phyloP scores from a whole-genome alignment of 2,797 vertebrate genomes.

The Diplodus sargus region DNA sequence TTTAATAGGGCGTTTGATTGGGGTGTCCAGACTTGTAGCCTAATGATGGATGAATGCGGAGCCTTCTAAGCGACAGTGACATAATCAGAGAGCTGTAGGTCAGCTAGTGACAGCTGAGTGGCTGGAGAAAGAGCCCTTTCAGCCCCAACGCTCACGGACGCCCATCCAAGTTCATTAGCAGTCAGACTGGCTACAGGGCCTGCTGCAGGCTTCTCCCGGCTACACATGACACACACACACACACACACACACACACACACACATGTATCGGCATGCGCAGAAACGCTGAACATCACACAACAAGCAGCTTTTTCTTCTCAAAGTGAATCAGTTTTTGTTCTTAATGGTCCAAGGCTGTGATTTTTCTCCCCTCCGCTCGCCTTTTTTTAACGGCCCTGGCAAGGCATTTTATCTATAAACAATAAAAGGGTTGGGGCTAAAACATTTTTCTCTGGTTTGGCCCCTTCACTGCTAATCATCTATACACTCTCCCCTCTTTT shows the following conservation, averaged over 20 bases:
- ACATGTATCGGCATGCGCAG: conserved; percentile 62
- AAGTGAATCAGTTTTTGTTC: conserved; percentile 72
- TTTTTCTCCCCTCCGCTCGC: conserved; percentile 67
- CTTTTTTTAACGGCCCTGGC: conserved; percentile 74
- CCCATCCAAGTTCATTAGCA: conserved; percentile 83
- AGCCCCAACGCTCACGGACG: conserved; percentile 66
- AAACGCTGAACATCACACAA: conserved; percentile 69
- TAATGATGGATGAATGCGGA: conserved; percentile 78
- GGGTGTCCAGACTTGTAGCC: conserved; percentile 70
- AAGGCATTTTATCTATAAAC: conserved; percentile 81
- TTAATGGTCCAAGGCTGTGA: conserved; percentile 68
- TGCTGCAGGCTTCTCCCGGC: conserved; percentile 69
- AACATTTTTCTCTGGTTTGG: conserved; percentile 82
- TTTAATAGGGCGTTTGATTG: conserved; percentile 78
- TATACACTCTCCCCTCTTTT: conserved; percentile 78
- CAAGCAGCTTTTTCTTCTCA: conserved; percentile 74
- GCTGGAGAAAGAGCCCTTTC: conserved; percentile 81
- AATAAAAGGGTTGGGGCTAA: conserved; percentile 74
- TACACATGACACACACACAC: conserved; percentile 54
- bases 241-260: conserved; percentile 62
- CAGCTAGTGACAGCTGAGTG: conserved; percentile 78
- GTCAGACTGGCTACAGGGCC: conserved; percentile 69
- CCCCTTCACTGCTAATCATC: conserved; percentile 82
- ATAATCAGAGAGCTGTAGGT: conserved; percentile 83
- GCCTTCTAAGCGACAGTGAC: conserved; percentile 80